Evolutionary conservation across 1,140 invertebrate genomes (phyloP).

Genomic region (Trachymyrmex cornetzi): DNA sequence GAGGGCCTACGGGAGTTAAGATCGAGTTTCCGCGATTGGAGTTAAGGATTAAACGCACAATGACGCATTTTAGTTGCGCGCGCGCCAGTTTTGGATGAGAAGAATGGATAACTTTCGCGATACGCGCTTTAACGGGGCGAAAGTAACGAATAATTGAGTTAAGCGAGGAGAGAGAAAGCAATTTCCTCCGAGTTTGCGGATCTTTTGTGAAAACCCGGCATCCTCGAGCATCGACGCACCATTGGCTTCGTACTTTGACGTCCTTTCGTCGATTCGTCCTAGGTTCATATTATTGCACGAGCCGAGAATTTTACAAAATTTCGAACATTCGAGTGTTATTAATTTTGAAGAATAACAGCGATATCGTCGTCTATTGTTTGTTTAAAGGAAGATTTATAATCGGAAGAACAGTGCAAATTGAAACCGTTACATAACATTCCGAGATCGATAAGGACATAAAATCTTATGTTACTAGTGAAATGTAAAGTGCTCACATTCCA

Average conservation of each 20-base stretch:
- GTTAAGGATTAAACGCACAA: conserved; percentile 51
- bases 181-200: conserved; percentile 60
- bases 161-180: conserved; percentile 55
- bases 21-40: conserved; percentile 54
- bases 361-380: not conserved
- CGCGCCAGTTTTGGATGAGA: conserved; percentile 8
- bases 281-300: conserved; percentile 1
- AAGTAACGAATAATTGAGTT: conserved; percentile 69
- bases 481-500: not conserved
- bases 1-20: conserved; percentile 6
- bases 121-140: conserved; percentile 62
- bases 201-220: conserved; percentile 54
- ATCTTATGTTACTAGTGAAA: conserved; percentile 10
- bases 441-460: conserved; percentile 22
- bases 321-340: not conserved
- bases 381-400: conserved; percentile 45
- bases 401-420: conserved; percentile 8
- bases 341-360: not conserved
- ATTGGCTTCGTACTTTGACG: conserved; percentile 3
- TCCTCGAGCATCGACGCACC: conserved; percentile 30
- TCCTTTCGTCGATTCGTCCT: not conserved
- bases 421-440: not conserved
- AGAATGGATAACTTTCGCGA: conserved; percentile 57
- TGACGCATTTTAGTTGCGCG: conserved; percentile 44
- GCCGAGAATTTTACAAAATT: conserved; percentile 7